Conservation (phyloP, 2,888 invertebrate genomes). For the Tupiocoris notatus region DNA sequence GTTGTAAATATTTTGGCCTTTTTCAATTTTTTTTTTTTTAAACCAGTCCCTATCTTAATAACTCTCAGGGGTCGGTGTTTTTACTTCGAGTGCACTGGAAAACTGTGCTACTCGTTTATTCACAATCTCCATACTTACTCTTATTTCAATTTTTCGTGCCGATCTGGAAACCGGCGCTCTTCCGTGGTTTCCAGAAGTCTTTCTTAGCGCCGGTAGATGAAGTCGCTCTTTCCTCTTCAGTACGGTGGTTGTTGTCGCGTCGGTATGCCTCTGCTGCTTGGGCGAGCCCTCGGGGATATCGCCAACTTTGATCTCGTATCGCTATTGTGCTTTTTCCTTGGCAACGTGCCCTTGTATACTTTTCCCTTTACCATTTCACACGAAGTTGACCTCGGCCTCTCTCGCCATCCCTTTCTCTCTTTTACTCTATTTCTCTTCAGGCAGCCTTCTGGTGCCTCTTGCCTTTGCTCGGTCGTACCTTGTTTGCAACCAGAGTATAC, state of each 20-base stretch:
- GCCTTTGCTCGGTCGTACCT: not conserved
- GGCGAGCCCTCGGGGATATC: slow-evolving; percentile 7
- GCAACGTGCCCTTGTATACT: slow-evolving; percentile 22
- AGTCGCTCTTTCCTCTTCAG: not conserved
- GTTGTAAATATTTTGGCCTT: too few species aligned
- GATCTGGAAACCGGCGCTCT: too few species aligned
- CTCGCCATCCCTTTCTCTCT: not conserved
- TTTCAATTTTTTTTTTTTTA: too few species aligned
- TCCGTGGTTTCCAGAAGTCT: too few species aligned
- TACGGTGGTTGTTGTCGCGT: not conserved
- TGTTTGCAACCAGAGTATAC: not conserved
- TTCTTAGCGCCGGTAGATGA: too few species aligned
- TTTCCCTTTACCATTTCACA: not conserved
- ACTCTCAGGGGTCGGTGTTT: too few species aligned
- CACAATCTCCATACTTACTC: too few species aligned
- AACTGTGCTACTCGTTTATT: too few species aligned
- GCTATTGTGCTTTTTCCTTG: slow-evolving; percentile 35
- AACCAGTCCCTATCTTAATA: too few species aligned
- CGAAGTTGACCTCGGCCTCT: not conserved
- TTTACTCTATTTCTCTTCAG: not conserved
- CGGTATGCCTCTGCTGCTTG: not conserved
- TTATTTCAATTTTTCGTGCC: too few species aligned
- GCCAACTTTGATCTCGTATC: slow-evolving; percentile 29
- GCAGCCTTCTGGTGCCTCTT: not conserved
- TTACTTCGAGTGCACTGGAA: too few species aligned